These are phyloP conservation scores for Trinectes maculatus DNA, from an alignment of 2,113 vertebrate species.

Conservation along the genomic window DNA sequence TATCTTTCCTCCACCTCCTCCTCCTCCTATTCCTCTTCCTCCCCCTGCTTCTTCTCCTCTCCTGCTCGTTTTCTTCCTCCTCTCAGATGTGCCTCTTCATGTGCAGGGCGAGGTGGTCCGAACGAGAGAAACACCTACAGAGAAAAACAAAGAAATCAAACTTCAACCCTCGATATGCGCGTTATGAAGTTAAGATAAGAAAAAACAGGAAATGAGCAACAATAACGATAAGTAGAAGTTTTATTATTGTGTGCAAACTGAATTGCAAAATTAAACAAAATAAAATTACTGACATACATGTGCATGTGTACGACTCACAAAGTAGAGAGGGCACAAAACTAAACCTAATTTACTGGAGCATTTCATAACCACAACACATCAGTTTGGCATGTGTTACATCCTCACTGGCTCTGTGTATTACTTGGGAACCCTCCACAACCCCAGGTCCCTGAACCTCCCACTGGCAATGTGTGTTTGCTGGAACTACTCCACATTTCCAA, in stretches of 20 bases:
- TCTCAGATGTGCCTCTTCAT: slow-evolving; percentile 98
- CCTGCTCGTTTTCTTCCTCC: slow-evolving; percentile 7
- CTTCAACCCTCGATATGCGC: neutral
- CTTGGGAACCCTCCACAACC: slow-evolving; percentile 38
- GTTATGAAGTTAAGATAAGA: neutral
- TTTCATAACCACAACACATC: slow-evolving; percentile 4
- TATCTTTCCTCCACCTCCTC: slow-evolving; percentile 27
- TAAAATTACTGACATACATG: neutral
- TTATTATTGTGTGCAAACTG: neutral
- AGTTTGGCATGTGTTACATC: slow-evolving; percentile 14
- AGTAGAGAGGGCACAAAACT: neutral
- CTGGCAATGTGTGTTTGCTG: slow-evolving; percentile 35
- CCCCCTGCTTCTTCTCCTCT: slow-evolving; percentile 22
- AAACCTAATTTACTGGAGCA: neutral
- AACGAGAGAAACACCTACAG: slow-evolving; percentile 96
- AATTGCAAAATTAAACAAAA: neutral
- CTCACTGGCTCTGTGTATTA: slow-evolving; percentile 30
- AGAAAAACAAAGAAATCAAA: slow-evolving; percentile 45
- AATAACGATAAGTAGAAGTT: neutral
- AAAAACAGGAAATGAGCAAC: neutral
- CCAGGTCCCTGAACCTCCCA: slow-evolving; percentile 37
- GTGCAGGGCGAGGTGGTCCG: slow-evolving; percentile 96
- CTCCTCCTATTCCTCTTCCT: slow-evolving; percentile 14
- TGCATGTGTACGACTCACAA: neutral
- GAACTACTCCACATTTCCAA: slow-evolving; percentile 22